Percentiles rank a stretch among this genome's conserved stretches.
Evolutionary conservation across 2,113 vertebrate genomes (phyloP).

Genomic region (Sigmodon hispidus): DNA sequence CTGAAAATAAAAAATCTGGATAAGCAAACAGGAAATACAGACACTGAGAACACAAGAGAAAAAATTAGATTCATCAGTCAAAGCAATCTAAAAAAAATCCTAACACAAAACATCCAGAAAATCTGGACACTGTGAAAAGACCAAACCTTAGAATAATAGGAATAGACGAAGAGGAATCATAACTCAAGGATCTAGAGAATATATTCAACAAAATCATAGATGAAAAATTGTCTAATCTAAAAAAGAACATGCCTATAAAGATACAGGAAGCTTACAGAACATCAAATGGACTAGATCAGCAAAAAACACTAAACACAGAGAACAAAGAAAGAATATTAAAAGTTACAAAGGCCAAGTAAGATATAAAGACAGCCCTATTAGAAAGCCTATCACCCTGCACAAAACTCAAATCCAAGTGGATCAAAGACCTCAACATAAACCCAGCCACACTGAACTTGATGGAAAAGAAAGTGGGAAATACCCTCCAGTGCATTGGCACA

Average conservation of each 20-base stretch:
- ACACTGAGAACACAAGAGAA: not conserved
- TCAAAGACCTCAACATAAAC: too few species aligned
- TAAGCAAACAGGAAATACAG: not conserved
- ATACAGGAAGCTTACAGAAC: not conserved
- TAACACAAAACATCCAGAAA: not conserved
- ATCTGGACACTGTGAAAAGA: not conserved
- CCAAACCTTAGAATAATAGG: not conserved
- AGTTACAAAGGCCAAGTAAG: not conserved
- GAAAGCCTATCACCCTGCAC: too few species aligned
- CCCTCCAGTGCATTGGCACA: too few species aligned
- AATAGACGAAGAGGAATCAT: not conserved
- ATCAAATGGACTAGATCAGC: not conserved
- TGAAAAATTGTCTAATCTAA: not conserved
- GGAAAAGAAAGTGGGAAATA: too few species aligned
- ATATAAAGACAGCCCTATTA: not conserved
- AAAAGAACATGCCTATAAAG: not conserved
- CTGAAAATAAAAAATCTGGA: not conserved
- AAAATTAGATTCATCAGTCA: not conserved
- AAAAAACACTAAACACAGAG: not conserved
- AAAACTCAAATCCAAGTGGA: too few species aligned
- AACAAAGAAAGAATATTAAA: not conserved
- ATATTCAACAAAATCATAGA: not conserved
- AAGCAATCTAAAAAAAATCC: not conserved
- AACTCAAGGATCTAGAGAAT: not conserved
- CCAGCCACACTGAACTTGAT: too few species aligned